These are phyloP conservation scores for Scomber japonicus DNA, from an alignment of 2,113 vertebrate genomes.

Conservation along the genomic window DNA sequence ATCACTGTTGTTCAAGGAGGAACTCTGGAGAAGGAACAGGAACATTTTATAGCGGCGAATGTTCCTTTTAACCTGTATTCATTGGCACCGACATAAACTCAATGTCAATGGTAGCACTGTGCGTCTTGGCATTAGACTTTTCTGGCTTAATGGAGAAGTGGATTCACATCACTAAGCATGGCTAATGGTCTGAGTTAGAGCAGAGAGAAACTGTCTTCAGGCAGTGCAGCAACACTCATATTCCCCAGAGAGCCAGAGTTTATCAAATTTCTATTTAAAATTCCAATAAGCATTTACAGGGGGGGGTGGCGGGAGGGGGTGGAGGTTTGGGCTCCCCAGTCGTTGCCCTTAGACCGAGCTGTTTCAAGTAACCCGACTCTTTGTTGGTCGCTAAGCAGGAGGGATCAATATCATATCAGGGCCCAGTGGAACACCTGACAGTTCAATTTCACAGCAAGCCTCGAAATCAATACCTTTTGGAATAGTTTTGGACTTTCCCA, in stretches of 20 bases:
- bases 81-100: constrained; percentile 24
- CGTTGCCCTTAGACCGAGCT: not conserved
- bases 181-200: constrained; percentile 53
- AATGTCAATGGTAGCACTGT: constrained; percentile 37
- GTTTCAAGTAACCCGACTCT: constrained; percentile 75
- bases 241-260: constrained; percentile 59
- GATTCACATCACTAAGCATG: constrained; percentile 42
- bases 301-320: no score
- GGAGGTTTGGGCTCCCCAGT: constrained; percentile 9
- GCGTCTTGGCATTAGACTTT: constrained; percentile 7
- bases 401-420: constrained; percentile 90
- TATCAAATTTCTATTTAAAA: constrained; percentile 76
- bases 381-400: constrained; percentile 70
- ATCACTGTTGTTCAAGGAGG: constrained; percentile 6
- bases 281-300: constrained; percentile 63
- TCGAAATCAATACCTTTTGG: constrained; percentile 81
- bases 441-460: constrained; percentile 88
- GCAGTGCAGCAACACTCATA: constrained; percentile 22
- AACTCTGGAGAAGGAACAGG: not conserved
- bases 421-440: constrained; percentile 85
- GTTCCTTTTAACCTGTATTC: constrained; percentile 43
- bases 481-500: constrained; percentile 82
- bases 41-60: constrained; percentile 27
- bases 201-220: constrained; percentile 36
- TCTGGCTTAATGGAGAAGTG: constrained; percentile 47